Percentiles rank a stretch among this genome's conserved stretches.
Evolutionary conservation across 2,888 invertebrate genomes (phyloP).

Genomic region (Eupeodes luniger): DNA sequence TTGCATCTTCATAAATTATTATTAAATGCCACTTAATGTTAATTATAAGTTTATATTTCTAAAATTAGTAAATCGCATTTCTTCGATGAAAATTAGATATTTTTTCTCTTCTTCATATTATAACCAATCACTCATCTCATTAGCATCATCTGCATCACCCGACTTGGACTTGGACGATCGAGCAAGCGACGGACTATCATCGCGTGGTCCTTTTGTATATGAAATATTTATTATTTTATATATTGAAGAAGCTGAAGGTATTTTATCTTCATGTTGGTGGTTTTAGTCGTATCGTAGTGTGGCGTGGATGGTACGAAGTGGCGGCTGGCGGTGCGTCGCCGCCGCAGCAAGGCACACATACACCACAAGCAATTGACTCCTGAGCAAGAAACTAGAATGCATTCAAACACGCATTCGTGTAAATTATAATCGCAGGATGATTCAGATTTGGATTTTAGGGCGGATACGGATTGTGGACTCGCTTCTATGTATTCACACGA

Average conservation of each 20-base stretch:
- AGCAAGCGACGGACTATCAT: background rate
- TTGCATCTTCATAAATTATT: conserved; percentile 57
- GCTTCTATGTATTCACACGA: conserved; percentile 15
- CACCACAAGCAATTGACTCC: conserved; percentile 68
- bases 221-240: background rate
- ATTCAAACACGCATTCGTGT: too few relatives aligned
- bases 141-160: conserved; percentile 50
- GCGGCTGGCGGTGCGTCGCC: background rate
- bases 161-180: conserved; percentile 14
- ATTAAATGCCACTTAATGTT: conserved; percentile 54
- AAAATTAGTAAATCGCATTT: conserved; percentile 64
- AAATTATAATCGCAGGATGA: conserved; percentile 60
- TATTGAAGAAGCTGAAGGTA: background rate
- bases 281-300: background rate
- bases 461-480: conserved; percentile 48
- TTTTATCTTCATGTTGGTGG: conserved; percentile 20
- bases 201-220: conserved; percentile 34
- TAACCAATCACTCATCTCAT: conserved; percentile 67
- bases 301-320: background rate
- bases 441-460: conserved; percentile 65
- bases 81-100: conserved; percentile 66
- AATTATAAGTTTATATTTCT: conserved; percentile 29
- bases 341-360: background rate
- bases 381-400: conserved; percentile 35
- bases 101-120: conserved; percentile 50